Base-by-base conservation (phyloP, 2,888 invertebrate species). In the Hyalella azteca region DNA sequence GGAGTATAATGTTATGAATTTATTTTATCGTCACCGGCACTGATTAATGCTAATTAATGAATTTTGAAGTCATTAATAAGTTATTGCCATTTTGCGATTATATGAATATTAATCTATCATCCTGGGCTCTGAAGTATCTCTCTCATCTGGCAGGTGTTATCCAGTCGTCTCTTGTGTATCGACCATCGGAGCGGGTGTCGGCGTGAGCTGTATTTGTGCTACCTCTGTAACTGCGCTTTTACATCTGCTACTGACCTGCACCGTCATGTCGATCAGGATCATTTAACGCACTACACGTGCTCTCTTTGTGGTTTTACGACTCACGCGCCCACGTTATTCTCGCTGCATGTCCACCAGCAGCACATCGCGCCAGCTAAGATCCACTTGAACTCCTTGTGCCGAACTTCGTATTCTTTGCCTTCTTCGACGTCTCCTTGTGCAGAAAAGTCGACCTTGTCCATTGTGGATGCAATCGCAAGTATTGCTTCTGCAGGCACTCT, bases 221-320 rank as follows among this genome's bases (percentile, higher is more conserved):
- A 66, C 66, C 29, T 66, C 29, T 66, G 66, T 39, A 66, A 66
- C 66, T 66, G 36, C 36, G 66, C 36, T 4, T 66, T 66, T 39
- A 66, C 29, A 5, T 66, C 66, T 66, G 66, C 66, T 5, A 66
- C 66, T 1, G 66, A 66, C 19, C 66, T 66, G 36, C 66, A 66
- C 29, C 66, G 36, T 29, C 66, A 66, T 66, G 66, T 66, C 19
- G 66, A 66, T 36, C 32, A 66, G 29, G 66, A 32, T 36, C 66
- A 66, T 39, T 32, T 66, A 36, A 66, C 66, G 7, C 66, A 66
- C 66, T 66, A 66, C 66, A 66, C 66, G 66, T 66, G 66, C 29
- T 36, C 66, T 4, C 66, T 66, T 5, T 66, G 66, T 19, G 66
- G 66, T 9, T 66, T 36, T 19, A 66, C 66, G 36, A 66, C 66